Conservation (phyloP, 2,888 invertebrate species). For the Hydraecia micacea region DNA sequence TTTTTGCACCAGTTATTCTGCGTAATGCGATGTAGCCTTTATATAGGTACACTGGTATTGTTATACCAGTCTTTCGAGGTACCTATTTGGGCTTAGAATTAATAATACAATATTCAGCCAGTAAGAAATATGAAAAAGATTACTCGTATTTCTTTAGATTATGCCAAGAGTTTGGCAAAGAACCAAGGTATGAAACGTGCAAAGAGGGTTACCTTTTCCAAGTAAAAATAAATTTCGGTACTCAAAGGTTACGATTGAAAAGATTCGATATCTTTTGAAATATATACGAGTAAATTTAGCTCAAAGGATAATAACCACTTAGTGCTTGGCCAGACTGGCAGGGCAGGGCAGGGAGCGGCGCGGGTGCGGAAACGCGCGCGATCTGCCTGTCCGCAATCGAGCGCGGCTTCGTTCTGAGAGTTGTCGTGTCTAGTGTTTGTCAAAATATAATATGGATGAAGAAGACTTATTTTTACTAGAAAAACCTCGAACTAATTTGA, state of each 20-base stretch:
- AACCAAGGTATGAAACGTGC: conserved; percentile 11
- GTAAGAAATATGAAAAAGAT: background rate
- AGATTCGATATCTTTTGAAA: conserved; percentile 13
- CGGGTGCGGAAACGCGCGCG: no score
- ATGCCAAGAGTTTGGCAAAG: conserved; percentile 9
- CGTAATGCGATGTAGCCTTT: background rate
- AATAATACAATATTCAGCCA: background rate
- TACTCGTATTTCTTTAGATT: background rate
- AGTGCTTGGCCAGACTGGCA: no score
- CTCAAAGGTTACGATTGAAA: conserved; percentile 10
- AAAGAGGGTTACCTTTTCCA: conserved; percentile 1
- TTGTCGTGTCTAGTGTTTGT: no score
- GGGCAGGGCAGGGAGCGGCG: no score
- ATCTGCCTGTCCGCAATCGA: no score
- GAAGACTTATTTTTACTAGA: no score
- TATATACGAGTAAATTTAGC: background rate
- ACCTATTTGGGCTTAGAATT: background rate
- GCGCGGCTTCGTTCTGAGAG: no score
- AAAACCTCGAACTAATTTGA: no score
- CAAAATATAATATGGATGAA: no score
- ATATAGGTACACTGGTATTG: no score
- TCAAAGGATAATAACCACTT: conserved; percentile 2
- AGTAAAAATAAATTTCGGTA: background rate
- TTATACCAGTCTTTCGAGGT: background rate
- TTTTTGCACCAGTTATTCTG: background rate